Base-by-base conservation (phyloP, 2,797 vertebrate genomes). In the Meriones psammophilus region DNA sequence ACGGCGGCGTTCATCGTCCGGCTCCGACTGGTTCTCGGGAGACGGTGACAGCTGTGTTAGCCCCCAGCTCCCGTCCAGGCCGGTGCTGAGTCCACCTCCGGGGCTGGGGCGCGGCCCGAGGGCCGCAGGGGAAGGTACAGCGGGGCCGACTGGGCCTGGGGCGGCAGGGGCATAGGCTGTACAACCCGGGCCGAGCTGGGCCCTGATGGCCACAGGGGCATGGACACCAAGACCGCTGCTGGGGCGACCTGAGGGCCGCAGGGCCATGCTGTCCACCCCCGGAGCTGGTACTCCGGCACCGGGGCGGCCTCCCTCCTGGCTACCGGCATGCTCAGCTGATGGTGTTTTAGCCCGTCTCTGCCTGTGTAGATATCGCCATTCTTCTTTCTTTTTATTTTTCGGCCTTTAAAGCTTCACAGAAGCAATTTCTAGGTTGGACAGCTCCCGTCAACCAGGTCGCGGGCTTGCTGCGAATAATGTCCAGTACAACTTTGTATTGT, bases 21-120 rank as follows among this genome's bases (percentile, higher is more conserved):
- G 9, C 85, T 81, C 87, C 97, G 98, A 58, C 96, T 97, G 28
- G 97, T 98, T 36, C 93, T 78, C 85, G 97, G 97, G 95, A 84
- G 66, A 28, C 74, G 87, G 54, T 1, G 77, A 88, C 28, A 15
- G 93, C 97, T 18, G 18, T 54, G 96, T 92, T 98, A 98, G 90
- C 90, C 69, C 62, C 95, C 97, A 4, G 80, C 81, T 24, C 94
- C 98, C 89, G 98, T 98, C 90, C 84, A 97, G 90, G 98, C 98
- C 0, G 8, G 99, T 99, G 78, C 98, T 99, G 89, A 99, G 99
- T 0, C 99, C 99, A 28, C 99, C 99, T 8, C 98, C 98, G 28
- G 99, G 99, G 56, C 97, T 99, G 96, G 98, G 99, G 12, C 92
- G 98, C 91, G 98, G 98, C n/a, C n/a, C 94, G 66, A 36, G 91